Percentiles rank a stretch among this genome's conserved stretches.
Evolutionary conservation across 2,888 invertebrate species (phyloP).

Genomic region (Melanostoma scalare): DNA sequence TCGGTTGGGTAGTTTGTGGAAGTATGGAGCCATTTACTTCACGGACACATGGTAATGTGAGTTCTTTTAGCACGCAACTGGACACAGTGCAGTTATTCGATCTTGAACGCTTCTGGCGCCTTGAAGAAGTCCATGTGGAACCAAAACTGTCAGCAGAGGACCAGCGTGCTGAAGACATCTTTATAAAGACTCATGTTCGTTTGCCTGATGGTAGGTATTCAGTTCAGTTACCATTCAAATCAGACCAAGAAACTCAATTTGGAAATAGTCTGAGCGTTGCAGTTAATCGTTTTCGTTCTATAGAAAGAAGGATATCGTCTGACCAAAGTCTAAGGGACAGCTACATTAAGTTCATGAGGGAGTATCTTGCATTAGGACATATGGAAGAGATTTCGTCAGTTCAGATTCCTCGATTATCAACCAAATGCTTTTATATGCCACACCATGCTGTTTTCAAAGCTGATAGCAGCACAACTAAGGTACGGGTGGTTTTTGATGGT

Average conservation of each 20-base stretch:
- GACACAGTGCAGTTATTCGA: slow-evolving; percentile 4
- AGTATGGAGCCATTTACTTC: neutral
- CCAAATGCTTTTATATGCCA: slow-evolving; percentile 41
- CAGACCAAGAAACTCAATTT: slow-evolving; percentile 3
- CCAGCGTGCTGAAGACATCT: slow-evolving; percentile 28
- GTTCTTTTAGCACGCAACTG: slow-evolving; percentile 15
- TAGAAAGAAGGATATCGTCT: neutral
- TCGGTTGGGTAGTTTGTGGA: slow-evolving; percentile 19
- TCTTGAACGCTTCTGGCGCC: slow-evolving; percentile 17
- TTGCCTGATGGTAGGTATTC: slow-evolving; percentile 24
- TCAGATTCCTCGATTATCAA: slow-evolving; percentile 20
- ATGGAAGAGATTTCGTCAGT: slow-evolving; percentile 40
- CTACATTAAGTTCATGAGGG: slow-evolving; percentile 30
- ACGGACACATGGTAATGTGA: neutral
- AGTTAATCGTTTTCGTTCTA: neutral
- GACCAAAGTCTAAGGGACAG: neutral
- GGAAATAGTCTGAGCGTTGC: slow-evolving; percentile 2
- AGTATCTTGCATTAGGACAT: slow-evolving; percentile 37
- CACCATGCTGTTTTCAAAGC: slow-evolving; percentile 55
- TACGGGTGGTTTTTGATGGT: neutral
- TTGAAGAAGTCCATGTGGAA: slow-evolving; percentile 15
- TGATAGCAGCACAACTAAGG: slow-evolving; percentile 38
- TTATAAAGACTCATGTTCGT: neutral
- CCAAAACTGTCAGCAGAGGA: slow-evolving; percentile 6
- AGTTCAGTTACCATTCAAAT: slow-evolving; percentile 22